A percentile compares a stretch with the other conserved stretches of the same genome.
These are phyloP conservation scores for Ptychochromis oligacanthus DNA, from an alignment of 2,113 vertebrate genomes.

Conservation along the genomic window DNA sequence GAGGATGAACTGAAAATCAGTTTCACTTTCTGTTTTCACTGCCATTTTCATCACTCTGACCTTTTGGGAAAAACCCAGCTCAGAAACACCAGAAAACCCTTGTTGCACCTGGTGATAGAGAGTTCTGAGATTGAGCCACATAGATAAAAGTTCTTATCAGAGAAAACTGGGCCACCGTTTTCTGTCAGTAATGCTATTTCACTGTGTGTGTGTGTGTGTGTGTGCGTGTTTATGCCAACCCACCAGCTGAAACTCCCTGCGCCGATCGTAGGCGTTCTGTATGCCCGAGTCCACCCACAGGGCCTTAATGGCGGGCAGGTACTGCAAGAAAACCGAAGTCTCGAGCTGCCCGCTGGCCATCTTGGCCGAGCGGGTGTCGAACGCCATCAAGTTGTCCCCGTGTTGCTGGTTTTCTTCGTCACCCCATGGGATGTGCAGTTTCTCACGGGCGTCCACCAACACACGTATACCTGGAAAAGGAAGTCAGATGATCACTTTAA, in stretches of 20 bases:
- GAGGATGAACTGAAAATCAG: slow-evolving; percentile 16
- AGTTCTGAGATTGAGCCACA: background rate
- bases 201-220: background rate
- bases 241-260: slow-evolving; percentile 97
- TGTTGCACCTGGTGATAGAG: background rate
- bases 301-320: slow-evolving; percentile 85
- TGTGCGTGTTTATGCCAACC: slow-evolving; percentile 49
- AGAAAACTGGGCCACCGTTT: background rate
- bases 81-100: background rate
- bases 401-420: slow-evolving; percentile 86
- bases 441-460: slow-evolving; percentile 95
- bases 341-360: slow-evolving; percentile 90
- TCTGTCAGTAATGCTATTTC: background rate
- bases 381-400: slow-evolving; percentile 90
- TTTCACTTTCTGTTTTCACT: slow-evolving; percentile 66
- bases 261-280: slow-evolving; percentile 93
- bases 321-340: slow-evolving; percentile 84
- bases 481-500: background rate
- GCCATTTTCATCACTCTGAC: background rate
- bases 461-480: slow-evolving; percentile 87
- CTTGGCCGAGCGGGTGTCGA: slow-evolving; percentile 88
- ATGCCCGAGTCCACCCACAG: slow-evolving; percentile 93
- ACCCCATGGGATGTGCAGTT: slow-evolving; percentile 98
- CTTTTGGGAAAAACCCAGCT: background rate
- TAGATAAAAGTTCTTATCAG: background rate